Base-by-base conservation (phyloP, 2,888 invertebrate genomes). In the Aleiodes alternator region DNA sequence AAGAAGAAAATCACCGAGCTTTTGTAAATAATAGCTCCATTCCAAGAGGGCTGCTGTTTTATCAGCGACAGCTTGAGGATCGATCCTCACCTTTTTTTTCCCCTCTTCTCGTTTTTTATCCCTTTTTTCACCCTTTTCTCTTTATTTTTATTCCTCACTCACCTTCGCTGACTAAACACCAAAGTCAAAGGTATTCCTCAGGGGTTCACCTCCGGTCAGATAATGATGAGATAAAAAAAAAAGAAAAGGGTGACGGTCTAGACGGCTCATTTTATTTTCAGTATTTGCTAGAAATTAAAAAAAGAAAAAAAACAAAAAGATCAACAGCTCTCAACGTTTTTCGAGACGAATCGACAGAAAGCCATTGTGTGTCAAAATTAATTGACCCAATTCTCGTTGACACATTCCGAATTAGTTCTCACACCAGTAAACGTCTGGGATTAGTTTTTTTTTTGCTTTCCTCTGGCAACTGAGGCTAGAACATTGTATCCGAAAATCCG, bases 1-100 rank as follows among this genome's bases (percentile, higher is more conserved):
- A 43, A 43, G 43, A 59, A 50, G 59, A 71, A 61, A 61, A 61
- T 71, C 51, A 59, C 50, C 43, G 59, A 14, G 43, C 23, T 56
- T 57, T n/a, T 31, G 70, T 57, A 57, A 70, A 70, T 70, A 70
- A 70, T 57, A 70, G 57, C 70, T 57, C 55, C 56, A 70, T 70
- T 70, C 48, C 48, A 38, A 34, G 38, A n/a, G 23, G 23, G 34
- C 23, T 16, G 51, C 51, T 53, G 43, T n/a, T 59, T n/a, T 48
- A 57, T 29, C 61, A 61, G 61, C 48, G 64, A 23, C 43, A 64
- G 48, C 16, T 23, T 16, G 48, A 14, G 8, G 29, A 71, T 71
- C 59, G 59, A 61, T 71, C 51, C 12, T 12, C 23, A n/a, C 14
- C 34, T 51, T 51, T 50, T 51, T 23, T 7, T 48, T 55, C 53